These are phyloP conservation scores for Phaedon cochleariae DNA, from an alignment of 2,888 invertebrate species.

Conservation along the genomic window DNA sequence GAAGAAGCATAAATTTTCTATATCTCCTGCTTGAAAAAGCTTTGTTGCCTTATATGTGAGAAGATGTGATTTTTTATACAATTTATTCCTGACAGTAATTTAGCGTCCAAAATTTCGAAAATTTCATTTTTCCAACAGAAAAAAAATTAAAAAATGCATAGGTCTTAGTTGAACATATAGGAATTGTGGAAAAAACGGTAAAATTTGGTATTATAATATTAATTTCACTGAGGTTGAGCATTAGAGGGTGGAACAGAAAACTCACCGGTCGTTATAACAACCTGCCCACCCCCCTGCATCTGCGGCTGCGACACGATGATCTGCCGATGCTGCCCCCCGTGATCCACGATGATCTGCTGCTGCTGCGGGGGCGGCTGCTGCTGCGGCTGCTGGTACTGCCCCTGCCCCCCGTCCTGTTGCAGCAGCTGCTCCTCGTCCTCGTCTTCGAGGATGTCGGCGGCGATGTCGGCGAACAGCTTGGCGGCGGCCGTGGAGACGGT, in stretches of 20 bases:
- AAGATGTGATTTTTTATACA: too few species aligned
- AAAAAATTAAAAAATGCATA: too few species aligned
- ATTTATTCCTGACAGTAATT: too few species aligned
- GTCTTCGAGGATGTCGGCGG: conserved; percentile 84
- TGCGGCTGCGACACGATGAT: conserved; percentile 64
- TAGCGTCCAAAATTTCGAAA: too few species aligned
- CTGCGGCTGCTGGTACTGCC: conserved; percentile 56
- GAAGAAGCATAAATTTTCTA: too few species aligned
- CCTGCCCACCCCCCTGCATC: conserved; percentile 48
- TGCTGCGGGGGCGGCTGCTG: conserved; percentile 36
- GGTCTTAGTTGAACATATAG: too few species aligned
- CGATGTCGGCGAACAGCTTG: conserved; percentile 84
- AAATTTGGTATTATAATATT: too few species aligned
- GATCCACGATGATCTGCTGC: conserved; percentile 56
- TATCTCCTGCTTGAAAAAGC: too few species aligned
- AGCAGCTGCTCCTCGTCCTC: conserved; percentile 71
- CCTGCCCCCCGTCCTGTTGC: conserved; percentile 61
- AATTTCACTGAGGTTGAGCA: conserved; percentile 15
- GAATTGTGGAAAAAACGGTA: too few species aligned
- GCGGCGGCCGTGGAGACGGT: conserved; percentile 84
- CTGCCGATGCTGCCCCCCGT: conserved; percentile 61
- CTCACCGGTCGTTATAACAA: conserved; percentile 49
- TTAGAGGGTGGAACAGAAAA: too few species aligned
- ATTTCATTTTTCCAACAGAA: too few species aligned
- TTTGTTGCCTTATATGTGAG: too few species aligned